phyloP scores from a whole-genome alignment of 2,888 invertebrate species.

The Drymonia ruficornis region DNA sequence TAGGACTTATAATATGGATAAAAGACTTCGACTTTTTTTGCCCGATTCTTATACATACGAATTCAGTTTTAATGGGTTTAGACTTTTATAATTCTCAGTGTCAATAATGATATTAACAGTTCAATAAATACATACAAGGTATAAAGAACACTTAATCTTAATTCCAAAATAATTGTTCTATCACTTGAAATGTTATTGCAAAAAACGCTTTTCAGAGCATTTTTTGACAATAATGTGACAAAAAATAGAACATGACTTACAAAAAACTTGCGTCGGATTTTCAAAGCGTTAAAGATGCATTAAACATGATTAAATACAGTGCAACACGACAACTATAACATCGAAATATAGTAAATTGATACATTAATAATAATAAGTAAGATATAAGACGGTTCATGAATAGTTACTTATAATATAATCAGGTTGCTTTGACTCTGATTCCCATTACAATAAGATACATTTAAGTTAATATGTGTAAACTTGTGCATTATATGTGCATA shows the following conservation, averaged over 20 bases:
- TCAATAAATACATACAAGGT: too few relatives aligned
- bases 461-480: conserved; percentile 9
- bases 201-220: neutral
- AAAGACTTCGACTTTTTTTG: too few relatives aligned
- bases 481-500: conserved; percentile 31
- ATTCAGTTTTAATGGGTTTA: too few relatives aligned
- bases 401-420: conserved; percentile 53
- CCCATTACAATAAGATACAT: conserved; percentile 13
- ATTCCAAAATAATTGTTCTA: neutral
- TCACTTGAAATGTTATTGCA: neutral
- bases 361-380: conserved; percentile 22
- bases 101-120: too few relatives aligned
- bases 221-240: conserved; percentile 6
- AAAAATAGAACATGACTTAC: conserved; percentile 35
- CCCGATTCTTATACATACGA: too few relatives aligned
- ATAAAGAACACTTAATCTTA: too few relatives aligned
- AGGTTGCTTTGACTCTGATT: conserved; percentile 74
- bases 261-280: conserved; percentile 69
- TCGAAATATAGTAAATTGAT: conserved; percentile 35
- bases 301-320: conserved; percentile 31
- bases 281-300: conserved; percentile 34
- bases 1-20: too few relatives aligned
- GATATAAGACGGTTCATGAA: conserved; percentile 39
- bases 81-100: too few relatives aligned
- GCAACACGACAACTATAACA: conserved; percentile 51